Evolutionary conservation across 2,888 invertebrate species (phyloP).

Genomic region (Aspidiotus destructor): DNA sequence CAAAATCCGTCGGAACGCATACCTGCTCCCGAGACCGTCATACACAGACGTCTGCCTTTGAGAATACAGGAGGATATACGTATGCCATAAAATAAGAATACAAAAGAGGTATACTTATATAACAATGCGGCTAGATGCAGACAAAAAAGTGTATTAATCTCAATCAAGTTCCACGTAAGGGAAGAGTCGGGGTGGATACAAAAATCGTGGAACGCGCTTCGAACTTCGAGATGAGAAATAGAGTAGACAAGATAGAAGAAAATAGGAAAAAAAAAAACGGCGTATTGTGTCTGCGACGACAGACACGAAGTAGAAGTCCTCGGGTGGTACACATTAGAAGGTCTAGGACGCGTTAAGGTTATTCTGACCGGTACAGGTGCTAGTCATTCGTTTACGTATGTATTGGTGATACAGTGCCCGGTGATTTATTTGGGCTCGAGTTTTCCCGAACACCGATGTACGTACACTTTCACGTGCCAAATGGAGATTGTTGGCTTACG

Average conservation of each 20-base stretch:
- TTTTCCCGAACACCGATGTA: neutral
- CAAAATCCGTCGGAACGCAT: no score
- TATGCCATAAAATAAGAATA: no score
- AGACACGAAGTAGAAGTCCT: neutral
- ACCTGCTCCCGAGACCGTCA: no score
- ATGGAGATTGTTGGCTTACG: no score
- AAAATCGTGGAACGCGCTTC: conserved; percentile 2
- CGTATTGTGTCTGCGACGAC: neutral
- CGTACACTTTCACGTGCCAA: neutral
- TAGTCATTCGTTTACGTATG: neutral
- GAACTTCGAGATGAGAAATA: neutral
- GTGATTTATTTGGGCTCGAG: neutral
- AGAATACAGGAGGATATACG: no score
- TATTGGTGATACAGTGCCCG: conserved; percentile 1
- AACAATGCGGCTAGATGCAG: no score
- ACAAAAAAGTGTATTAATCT: neutral
- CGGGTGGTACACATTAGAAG: neutral
- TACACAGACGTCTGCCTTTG: no score
- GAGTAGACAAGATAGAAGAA: no score
- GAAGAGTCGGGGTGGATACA: neutral
- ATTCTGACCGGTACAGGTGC: conserved; percentile 1
- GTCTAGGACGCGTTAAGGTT: conserved; percentile 4
- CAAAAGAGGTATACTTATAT: no score
- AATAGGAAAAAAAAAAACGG: neutral
- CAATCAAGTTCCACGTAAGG: neutral